Evolutionary conservation across 2,113 vertebrate species (phyloP).

Genomic region (Phrynosoma blainvillii): DNA sequence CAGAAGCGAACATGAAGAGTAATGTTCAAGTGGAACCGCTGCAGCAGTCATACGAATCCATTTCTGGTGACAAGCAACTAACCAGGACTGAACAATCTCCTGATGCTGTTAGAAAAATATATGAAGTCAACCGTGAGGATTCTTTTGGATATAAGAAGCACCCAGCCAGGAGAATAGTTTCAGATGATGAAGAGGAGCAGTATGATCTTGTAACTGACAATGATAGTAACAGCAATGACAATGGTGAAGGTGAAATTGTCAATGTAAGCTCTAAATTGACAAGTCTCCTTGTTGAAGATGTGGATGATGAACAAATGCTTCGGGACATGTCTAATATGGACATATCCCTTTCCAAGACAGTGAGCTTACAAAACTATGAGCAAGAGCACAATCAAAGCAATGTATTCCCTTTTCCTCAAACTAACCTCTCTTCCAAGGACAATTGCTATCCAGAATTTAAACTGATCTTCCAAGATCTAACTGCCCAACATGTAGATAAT

Average conservation of each 20-base stretch:
- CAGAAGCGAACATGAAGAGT: background rate
- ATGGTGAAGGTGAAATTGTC: background rate
- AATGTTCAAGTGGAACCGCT: background rate
- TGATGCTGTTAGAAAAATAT: no score
- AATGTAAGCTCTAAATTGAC: constrained; percentile 47
- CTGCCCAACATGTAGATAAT: background rate
- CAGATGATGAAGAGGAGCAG: background rate
- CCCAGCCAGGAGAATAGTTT: background rate
- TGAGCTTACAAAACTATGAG: background rate
- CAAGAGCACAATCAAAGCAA: background rate
- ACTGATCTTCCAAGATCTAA: background rate
- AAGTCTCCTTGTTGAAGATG: constrained; percentile 59
- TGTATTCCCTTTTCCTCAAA: background rate
- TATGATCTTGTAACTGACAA: background rate
- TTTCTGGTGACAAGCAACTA: background rate
- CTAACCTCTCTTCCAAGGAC: background rate
- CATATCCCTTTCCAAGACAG: background rate
- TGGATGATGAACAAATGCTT: background rate
- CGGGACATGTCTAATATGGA: background rate
- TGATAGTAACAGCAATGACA: background rate
- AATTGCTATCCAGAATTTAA: background rate
- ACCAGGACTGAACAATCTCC: background rate
- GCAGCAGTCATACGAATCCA: background rate
- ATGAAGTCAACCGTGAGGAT: background rate
- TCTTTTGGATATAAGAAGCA: background rate